Evolutionary conservation across 2,888 invertebrate genomes (phyloP).

Genomic region (Melieria crassipennis): DNA sequence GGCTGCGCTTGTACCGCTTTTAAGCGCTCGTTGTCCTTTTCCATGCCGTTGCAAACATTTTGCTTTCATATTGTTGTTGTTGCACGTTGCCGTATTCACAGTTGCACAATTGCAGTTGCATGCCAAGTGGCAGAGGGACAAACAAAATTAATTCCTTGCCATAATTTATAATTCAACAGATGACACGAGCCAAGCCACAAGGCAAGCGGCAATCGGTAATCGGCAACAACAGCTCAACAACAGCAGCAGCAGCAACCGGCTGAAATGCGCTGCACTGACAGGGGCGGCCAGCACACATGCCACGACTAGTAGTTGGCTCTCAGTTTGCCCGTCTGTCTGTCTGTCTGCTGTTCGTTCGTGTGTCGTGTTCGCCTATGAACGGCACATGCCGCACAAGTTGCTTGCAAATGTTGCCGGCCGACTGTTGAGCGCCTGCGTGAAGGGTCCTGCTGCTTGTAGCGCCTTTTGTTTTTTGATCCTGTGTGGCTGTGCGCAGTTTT

Average conservation of each 20-base stretch:
- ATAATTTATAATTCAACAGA: conserved; percentile 60
- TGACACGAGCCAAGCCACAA: conserved; percentile 55
- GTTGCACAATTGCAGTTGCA: conserved; percentile 43
- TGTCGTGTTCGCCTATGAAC: conserved; percentile 42
- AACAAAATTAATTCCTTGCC: conserved; percentile 58
- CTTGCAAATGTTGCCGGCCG: conserved; percentile 30
- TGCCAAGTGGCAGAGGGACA: conserved; percentile 26
- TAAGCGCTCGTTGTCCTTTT: conserved; percentile 15
- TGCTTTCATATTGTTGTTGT: conserved; percentile 10
- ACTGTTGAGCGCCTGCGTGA: conserved; percentile 11
- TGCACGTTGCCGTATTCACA: conserved; percentile 18
- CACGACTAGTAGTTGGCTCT: too few species aligned
- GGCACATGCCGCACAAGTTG: conserved; percentile 51
- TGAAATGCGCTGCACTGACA: too few species aligned
- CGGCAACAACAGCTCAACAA: not conserved
- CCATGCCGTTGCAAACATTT: conserved; percentile 7
- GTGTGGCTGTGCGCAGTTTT: too few species aligned
- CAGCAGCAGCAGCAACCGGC: conserved; percentile 16
- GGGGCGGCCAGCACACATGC: too few species aligned
- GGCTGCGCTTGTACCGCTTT: conserved; percentile 7
- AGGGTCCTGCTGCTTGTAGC: not conserved
- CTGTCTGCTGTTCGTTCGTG: conserved; percentile 37
- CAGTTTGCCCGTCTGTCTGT: too few species aligned
- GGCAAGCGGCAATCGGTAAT: conserved; percentile 8
- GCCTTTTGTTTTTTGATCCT: not conserved